Evolutionary conservation across 2,888 invertebrate species (phyloP), one percentile per base, ranked within the genome.

Genomic region (Epinotia demarniana): DNA sequence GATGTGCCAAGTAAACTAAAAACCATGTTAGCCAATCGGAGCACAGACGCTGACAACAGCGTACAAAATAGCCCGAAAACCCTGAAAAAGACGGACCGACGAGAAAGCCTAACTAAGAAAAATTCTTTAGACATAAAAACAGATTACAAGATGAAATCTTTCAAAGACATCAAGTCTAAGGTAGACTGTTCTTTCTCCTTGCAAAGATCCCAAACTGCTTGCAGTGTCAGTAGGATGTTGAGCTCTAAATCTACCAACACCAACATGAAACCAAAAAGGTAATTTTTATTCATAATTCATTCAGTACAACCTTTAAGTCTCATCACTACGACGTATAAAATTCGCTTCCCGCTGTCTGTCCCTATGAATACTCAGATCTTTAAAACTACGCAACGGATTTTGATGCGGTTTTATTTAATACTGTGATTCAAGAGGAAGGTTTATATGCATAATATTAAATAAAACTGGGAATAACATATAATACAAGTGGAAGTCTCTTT

Each of bases 131-230:
- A 98, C 68, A 96, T 97, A 96, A 97, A 96, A 89, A 95, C 92
- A 68, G 97, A 97, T 81, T 96, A 95, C 81, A 96, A 96, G 83
- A 94, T 95, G 57, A 96, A 97, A 85, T 95, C 96, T 13, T 96
- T 96, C 80, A 97, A 97, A 90, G 98, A 98, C 87, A 97, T 98
- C 53, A 98, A 98, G 90, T 97, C 98, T 64, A 97, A 97, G 90
- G 96, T 98, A 77, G 95, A 95, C 79, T 95, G 95, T 84, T 93
- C 94, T 23, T 92, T 92, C 83, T 92, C 93, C 11, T 85, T 93
- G 79, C 93, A 94, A 88, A 86, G 93, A 78, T 93, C 93, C 67
- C 93, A 93, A 83, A 95, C 94, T 74, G 91, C 94, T 12, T 92
- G 93, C 81, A 92, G 92, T 84, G 92, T 94, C 69, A 90, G 89